phyloP scores from a whole-genome alignment of 2,797 vertebrate species.

The Setipinna tenuifilis region DNA sequence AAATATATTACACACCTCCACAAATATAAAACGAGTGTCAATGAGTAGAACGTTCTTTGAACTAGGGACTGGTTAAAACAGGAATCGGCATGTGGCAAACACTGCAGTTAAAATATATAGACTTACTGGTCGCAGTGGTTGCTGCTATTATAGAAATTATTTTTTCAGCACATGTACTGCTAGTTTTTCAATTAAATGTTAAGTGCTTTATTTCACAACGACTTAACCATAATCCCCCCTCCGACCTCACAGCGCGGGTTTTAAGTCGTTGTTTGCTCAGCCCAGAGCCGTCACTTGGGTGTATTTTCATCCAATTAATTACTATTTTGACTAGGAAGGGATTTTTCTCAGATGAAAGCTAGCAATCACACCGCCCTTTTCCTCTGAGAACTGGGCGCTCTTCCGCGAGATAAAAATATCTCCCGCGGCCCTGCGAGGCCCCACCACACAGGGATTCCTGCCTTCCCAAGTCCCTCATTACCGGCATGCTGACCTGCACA shows the following conservation, averaged over 20 bases:
- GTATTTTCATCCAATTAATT: conserved; percentile 84
- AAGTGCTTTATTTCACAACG: conserved; percentile 53
- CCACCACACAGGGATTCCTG: conserved; percentile 69
- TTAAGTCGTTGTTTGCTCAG: conserved; percentile 68
- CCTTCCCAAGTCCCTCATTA: conserved; percentile 78
- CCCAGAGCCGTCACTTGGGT: conserved; percentile 63
- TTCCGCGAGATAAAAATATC: conserved; percentile 81
- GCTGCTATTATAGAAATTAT: conserved; percentile 9
- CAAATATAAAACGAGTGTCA: background rate
- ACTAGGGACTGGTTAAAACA: background rate
- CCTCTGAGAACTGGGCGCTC: conserved; percentile 82
- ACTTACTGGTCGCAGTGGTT: background rate
- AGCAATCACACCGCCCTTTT: conserved; percentile 80
- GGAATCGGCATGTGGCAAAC: background rate
- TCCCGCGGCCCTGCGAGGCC: conserved; percentile 64
- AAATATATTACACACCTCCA: background rate
- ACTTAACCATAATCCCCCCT: conserved; percentile 34
- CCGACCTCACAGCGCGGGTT: conserved; percentile 57
- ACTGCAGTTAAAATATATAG: background rate
- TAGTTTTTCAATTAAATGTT: conserved; percentile 34
- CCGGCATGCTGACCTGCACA: conserved; percentile 74
- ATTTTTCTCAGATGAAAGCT: conserved; percentile 83
- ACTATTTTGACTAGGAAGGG: conserved; percentile 83
- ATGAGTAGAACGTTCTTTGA: background rate
- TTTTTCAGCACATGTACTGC: conserved; percentile 24